These are phyloP conservation scores for Silurus lanzhouensis DNA, from an alignment of 2,797 vertebrate species.

Conservation along the genomic window DNA sequence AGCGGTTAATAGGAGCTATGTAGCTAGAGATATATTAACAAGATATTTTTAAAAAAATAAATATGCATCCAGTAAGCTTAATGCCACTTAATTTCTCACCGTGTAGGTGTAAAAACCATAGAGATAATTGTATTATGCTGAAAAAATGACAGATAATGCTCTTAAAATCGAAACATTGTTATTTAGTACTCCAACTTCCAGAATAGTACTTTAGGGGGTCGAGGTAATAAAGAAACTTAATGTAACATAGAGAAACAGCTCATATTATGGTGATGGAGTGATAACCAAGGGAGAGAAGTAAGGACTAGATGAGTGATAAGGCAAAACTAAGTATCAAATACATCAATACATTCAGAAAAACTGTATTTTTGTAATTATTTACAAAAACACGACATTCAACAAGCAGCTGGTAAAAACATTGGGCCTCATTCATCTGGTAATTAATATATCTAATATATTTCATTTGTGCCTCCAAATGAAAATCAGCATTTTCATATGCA, in stretches of 20 bases:
- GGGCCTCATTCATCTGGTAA: neutral
- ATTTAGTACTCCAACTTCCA: neutral
- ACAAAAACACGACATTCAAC: neutral
- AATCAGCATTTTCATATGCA: neutral
- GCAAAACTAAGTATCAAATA: conserved; percentile 4
- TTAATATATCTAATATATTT: too few relatives aligned
- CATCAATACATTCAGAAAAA: neutral
- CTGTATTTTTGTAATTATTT: conserved; percentile 11
- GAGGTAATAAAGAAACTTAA: neutral
- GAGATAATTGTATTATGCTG: neutral
- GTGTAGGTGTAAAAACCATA: neutral
- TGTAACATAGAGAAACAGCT: neutral
- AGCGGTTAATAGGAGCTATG: neutral
- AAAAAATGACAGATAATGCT: neutral
- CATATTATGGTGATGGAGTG: neutral
- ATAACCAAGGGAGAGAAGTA: neutral
- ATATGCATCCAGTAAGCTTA: neutral
- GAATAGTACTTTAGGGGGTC: neutral
- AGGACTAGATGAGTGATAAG: neutral
- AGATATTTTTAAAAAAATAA: too few relatives aligned
- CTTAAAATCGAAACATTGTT: neutral
- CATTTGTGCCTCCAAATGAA: neutral
- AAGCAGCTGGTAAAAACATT: neutral
- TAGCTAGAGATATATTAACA: neutral
- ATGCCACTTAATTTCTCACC: neutral